Conservation (phyloP, 1,140 invertebrate species). For the Eupristina koningsbergeri region DNA sequence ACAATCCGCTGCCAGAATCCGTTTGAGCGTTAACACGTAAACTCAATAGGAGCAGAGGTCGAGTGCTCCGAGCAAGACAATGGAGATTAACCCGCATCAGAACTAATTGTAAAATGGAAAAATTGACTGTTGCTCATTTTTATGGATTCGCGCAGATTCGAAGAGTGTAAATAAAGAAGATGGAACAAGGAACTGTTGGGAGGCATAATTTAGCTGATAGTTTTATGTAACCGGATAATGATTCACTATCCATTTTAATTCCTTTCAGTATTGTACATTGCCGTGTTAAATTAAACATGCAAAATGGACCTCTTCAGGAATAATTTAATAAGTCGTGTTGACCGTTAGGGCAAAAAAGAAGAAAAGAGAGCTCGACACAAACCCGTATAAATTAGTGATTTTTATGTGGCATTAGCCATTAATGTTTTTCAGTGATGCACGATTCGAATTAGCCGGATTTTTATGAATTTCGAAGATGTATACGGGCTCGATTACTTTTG, state of each 20-base stretch:
- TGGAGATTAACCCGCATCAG: neutral
- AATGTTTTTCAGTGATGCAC: neutral
- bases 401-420: neutral
- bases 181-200: neutral
- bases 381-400: neutral
- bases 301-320: neutral
- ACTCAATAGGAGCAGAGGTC: constrained; percentile 31
- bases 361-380: too few relatives aligned
- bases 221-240: neutral
- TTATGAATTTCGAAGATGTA: neutral
- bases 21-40: constrained; percentile 9
- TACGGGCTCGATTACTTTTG: neutral
- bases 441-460: neutral
- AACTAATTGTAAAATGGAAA: neutral
- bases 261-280: neutral
- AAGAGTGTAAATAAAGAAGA: neutral
- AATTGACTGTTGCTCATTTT: neutral
- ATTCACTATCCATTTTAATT: neutral
- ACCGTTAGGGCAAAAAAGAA: neutral
- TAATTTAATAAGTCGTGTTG: neutral
- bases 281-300: neutral
- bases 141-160: neutral
- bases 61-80: constrained; percentile 16
- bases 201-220: neutral
- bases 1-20: neutral